phyloP scores from a whole-genome alignment of 2,797 vertebrate genomes.

The Galaxias olidus region DNA sequence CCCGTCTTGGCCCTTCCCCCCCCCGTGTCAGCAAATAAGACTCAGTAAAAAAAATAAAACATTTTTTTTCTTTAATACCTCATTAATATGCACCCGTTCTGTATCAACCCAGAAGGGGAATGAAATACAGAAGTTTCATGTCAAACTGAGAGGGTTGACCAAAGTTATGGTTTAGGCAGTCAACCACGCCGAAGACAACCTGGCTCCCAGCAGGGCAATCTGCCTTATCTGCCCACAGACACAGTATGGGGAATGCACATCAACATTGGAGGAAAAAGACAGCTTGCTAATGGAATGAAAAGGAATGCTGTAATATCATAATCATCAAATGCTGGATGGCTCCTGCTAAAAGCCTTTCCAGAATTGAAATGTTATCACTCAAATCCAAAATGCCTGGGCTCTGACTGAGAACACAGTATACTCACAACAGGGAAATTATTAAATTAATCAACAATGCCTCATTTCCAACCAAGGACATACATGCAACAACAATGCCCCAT shows the following conservation, averaged over 20 bases:
- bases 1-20: not conserved
- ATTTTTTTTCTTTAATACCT: too few species aligned
- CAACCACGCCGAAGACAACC: conserved; percentile 1
- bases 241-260: conserved; percentile 4
- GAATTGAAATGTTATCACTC: conserved; percentile 36
- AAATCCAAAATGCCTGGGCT: conserved; percentile 35
- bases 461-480: conserved; percentile 35
- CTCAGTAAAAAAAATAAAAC: not conserved
- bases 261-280: conserved; percentile 34
- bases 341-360: conserved; percentile 41
- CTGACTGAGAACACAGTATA: conserved; percentile 16
- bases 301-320: conserved; percentile 30
- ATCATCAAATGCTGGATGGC: conserved; percentile 28
- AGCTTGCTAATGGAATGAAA: conserved; percentile 28
- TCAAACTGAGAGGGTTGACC: too few species aligned
- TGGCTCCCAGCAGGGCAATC: conserved; percentile 16
- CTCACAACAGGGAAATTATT: too few species aligned
- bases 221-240: conserved; percentile 29
- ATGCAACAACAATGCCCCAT: conserved; percentile 26
- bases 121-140: too few species aligned
- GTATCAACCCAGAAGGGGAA: too few species aligned
- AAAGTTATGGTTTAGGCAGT: too few species aligned
- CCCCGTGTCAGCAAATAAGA: not conserved
- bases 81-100: not conserved
- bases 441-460: conserved; percentile 18